Percentiles rank a stretch among this genome's conserved stretches.
These are phyloP conservation scores for crab-eating macaque (Macaca fascicularis) DNA, from an alignment of 2,113 vertebrate genomes.

Conservation along the genomic window DNA sequence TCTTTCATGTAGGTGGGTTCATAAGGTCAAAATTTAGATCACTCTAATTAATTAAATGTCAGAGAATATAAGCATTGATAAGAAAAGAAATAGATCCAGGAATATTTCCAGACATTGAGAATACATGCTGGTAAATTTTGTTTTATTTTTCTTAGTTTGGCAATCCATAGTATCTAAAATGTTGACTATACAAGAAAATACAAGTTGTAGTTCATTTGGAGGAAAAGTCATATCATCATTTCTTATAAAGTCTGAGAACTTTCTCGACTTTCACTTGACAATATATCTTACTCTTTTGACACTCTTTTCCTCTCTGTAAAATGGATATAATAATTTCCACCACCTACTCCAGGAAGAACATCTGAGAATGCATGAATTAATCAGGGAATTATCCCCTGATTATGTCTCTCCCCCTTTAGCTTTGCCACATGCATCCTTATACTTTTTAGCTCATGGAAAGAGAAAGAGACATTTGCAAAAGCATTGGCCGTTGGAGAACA, in stretches of 20 bases:
- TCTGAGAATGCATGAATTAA: neutral
- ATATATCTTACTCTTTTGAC: neutral
- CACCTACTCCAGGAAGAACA: neutral
- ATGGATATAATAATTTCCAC: neutral
- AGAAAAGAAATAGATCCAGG: neutral
- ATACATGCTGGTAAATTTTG: neutral
- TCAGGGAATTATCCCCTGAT: neutral
- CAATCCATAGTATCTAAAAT: neutral
- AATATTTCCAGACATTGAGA: neutral
- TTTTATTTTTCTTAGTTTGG: neutral
- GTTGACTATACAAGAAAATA: neutral
- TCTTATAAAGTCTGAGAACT: neutral
- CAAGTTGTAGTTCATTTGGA: neutral
- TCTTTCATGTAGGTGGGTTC: neutral
- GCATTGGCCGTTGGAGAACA: neutral
- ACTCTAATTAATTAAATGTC: neutral
- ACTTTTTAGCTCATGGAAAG: neutral
- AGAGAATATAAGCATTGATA: neutral
- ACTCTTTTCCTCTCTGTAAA: neutral
- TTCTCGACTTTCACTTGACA: neutral
- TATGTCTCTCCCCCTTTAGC: neutral
- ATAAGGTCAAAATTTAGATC: neutral
- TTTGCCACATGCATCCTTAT: neutral
- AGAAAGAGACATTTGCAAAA: neutral
- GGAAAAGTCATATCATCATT: neutral